Evolutionary conservation across 2,113 vertebrate species (phyloP).

Genomic region (Etheostoma spectabile): DNA sequence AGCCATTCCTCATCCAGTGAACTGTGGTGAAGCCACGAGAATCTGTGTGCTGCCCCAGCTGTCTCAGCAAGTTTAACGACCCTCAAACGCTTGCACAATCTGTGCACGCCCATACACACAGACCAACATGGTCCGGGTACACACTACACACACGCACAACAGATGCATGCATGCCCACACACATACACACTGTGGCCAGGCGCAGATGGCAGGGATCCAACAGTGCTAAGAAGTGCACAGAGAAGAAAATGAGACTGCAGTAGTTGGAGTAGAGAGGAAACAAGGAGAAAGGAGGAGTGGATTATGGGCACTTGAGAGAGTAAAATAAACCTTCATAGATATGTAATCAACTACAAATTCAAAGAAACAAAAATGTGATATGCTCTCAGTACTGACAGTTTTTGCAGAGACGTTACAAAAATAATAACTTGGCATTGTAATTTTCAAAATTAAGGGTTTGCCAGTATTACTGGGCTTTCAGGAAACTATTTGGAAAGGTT

Average conservation of each 20-base stretch:
- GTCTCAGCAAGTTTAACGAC: conserved; percentile 75
- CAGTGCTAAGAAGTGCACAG: conserved; percentile 60
- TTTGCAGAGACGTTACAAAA: conserved; percentile 11
- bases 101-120: not conserved
- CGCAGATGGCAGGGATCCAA: conserved; percentile 68
- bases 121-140: not conserved
- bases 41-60: conserved; percentile 61
- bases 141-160: conserved; percentile 10
- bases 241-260: conserved; percentile 66
- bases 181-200: conserved; percentile 15
- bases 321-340: conserved; percentile 27
- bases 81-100: conserved; percentile 46
- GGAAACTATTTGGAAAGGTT: conserved; percentile 46
- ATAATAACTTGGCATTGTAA: conserved; percentile 21
- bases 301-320: conserved; percentile 32
- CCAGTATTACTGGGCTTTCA: conserved; percentile 28
- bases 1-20: conserved; percentile 75
- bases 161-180: not conserved
- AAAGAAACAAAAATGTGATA: not conserved
- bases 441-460: conserved; percentile 9
- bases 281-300: conserved; percentile 26
- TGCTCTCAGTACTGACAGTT: not conserved
- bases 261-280: conserved; percentile 30
- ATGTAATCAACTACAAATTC: conserved; percentile 24
- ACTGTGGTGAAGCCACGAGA: conserved; percentile 67